Percentiles rank a stretch among this genome's conserved stretches.
Evolutionary conservation across 2,113 vertebrate genomes (phyloP).

Genomic region (Chascanopsetta lugubris): DNA sequence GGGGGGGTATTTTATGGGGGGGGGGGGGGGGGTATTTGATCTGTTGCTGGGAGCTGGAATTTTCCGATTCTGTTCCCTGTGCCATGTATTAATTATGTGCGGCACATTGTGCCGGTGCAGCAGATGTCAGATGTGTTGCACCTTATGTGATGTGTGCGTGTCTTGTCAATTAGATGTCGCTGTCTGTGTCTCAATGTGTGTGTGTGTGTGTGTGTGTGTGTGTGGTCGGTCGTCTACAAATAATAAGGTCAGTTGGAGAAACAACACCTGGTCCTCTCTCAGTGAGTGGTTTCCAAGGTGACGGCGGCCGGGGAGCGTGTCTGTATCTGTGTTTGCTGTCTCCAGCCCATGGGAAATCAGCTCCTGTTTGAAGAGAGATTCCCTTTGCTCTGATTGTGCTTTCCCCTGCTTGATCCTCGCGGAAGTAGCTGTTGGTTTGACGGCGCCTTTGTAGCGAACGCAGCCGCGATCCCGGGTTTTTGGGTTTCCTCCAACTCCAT

Average conservation of each 20-base stretch:
- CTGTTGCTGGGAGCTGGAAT: neutral
- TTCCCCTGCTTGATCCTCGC: slow-evolving; percentile 47
- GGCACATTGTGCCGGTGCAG: neutral
- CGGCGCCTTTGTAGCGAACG: slow-evolving; percentile 46
- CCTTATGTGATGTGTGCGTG: slow-evolving; percentile 5
- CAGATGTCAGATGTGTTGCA: neutral
- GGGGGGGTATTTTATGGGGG: neutral
- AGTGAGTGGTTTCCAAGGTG: slow-evolving; percentile 56
- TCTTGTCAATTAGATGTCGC: neutral
- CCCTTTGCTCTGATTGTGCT: slow-evolving; percentile 48
- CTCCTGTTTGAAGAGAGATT: slow-evolving; percentile 61
- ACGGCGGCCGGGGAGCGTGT: slow-evolving; percentile 16
- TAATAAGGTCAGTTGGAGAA: slow-evolving; percentile 29
- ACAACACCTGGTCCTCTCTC: slow-evolving; percentile 34
- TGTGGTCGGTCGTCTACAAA: slow-evolving; percentile 9
- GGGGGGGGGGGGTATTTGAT: neutral
- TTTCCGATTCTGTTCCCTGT: too few species aligned
- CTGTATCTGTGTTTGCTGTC: slow-evolving; percentile 29
- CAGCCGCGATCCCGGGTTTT: slow-evolving; percentile 53
- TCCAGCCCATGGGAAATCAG: slow-evolving; percentile 53
- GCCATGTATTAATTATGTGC: neutral
- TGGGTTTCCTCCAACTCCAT: slow-evolving; percentile 55
- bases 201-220: neutral
- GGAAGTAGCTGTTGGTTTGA: slow-evolving; percentile 57
- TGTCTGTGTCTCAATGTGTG: neutral